Base-by-base conservation (phyloP, 1,140 invertebrate genomes). In the Drosophila nigromelanica region DNA sequence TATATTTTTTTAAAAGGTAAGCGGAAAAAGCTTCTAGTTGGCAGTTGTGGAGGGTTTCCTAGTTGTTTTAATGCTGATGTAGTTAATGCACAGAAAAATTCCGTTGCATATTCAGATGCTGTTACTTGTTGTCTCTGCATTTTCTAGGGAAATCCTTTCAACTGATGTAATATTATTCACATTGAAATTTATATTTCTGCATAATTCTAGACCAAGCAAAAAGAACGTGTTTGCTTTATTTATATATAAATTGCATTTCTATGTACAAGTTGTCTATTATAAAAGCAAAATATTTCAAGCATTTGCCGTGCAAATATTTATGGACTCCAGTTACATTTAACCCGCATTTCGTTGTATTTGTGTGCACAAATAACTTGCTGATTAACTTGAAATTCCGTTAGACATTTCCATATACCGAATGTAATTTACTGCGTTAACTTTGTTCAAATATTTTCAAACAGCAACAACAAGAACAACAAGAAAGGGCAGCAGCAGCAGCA, bases 381-480 rank as follows among this genome's bases (percentile, higher is more conserved):
- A 73, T 73, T 73, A 73, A 73, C 55, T 73, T 68, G 55, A 52
- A 73, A 73, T 73, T 68, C 70, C 63, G 40, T 67, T 67, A 54
- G 55, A 55, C 70, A 73, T 73, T 72, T 67, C 52, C 69, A 71
- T 56, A 58, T 67, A 43, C 54, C 33, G 70, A 68, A 51, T 69
- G 56, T 73, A 73, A 70, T 73, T 73, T 73, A 69, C 64, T 73
- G 55, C 52, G 48, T 68, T 54, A 61, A 61, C 70, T 68, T 68
- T 73, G 55, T 55, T 66, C 64, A 73, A 73, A 73, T 73, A 69
- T 73, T 73, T 73, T 62, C 37, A 30, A 21, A 21, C 3, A 10
- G 12, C 52, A 48, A n/a, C 52, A 67, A 24, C 54, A 58, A 67
- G 5, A 51, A 58, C 21, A 40, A 4, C 50, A 54, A 54, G 5